Evolutionary conservation across 1,140 invertebrate species (phyloP).

Genomic region (Papilio dardanus): DNA sequence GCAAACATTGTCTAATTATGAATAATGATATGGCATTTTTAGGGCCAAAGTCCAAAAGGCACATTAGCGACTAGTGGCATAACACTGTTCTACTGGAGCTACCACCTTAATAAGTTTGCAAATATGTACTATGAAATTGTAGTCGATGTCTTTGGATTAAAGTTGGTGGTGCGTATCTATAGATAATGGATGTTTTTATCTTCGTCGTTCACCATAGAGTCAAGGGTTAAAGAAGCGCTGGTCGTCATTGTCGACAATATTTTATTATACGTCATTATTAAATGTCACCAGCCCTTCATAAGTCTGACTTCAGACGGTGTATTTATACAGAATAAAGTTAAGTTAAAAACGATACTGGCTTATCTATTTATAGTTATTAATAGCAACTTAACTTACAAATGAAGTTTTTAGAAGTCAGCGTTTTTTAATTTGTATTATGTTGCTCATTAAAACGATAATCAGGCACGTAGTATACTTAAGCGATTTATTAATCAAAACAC

Average conservation of each 20-base stretch:
- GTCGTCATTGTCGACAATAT: no score
- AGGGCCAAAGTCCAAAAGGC: background rate
- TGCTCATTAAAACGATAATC: background rate
- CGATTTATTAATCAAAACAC: no score
- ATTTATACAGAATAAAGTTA: background rate
- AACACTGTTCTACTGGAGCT: background rate
- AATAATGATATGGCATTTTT: constrained; percentile 13
- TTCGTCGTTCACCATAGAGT: no score
- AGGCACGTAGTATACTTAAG: background rate
- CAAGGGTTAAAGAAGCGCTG: no score
- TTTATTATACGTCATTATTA: background rate
- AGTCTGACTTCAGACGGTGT: background rate
- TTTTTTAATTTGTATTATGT: background rate
- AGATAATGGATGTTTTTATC: no score
- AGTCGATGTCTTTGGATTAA: no score
- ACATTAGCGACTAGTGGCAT: background rate
- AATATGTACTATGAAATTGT: background rate
- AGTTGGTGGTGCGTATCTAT: no score
- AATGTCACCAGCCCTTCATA: background rate
- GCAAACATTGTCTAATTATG: background rate
- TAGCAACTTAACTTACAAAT: background rate
- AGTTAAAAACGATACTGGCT: background rate
- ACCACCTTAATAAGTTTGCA: background rate
- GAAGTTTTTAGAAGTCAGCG: background rate
- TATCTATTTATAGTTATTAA: background rate